Evolutionary conservation across 2,113 vertebrate species (phyloP).

Genomic region (Varanus salvator): DNA sequence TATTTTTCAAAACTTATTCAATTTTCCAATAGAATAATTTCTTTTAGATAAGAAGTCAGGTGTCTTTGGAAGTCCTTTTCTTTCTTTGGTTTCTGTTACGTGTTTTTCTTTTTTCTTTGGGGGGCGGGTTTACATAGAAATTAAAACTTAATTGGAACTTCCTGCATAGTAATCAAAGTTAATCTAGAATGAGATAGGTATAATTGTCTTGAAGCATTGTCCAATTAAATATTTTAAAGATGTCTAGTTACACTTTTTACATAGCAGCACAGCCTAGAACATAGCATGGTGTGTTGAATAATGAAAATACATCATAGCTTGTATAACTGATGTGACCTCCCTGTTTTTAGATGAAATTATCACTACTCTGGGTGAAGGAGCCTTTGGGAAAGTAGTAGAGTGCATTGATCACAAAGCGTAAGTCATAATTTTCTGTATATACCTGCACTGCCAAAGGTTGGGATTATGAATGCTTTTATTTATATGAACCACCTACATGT

Average conservation of each 20-base stretch:
- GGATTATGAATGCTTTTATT: neutral
- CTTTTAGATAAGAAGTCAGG: slow-evolving; percentile 73
- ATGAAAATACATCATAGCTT: slow-evolving; percentile 48
- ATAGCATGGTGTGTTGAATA: slow-evolving; percentile 54
- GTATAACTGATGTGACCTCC: slow-evolving; percentile 73
- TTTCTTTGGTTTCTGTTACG: slow-evolving; percentile 54
- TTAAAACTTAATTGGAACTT: slow-evolving; percentile 58
- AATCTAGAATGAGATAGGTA: slow-evolving; percentile 62
- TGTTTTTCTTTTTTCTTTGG: slow-evolving; percentile 60
- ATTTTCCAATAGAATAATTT: slow-evolving; percentile 77
- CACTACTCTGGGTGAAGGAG: slow-evolving; percentile 89
- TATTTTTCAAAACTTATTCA: slow-evolving; percentile 87
- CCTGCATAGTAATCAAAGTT: slow-evolving; percentile 67
- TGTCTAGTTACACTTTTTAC: slow-evolving; percentile 52
- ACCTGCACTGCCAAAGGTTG: neutral
- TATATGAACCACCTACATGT: neutral
- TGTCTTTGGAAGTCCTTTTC: slow-evolving; percentile 68
- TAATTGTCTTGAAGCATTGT: slow-evolving; percentile 68
- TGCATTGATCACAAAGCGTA: slow-evolving; percentile 84
- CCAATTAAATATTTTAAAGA: slow-evolving; percentile 50
- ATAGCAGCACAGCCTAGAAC: slow-evolving; percentile 64
- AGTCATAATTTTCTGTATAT: slow-evolving; percentile 35
- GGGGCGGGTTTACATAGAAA: slow-evolving; percentile 64
- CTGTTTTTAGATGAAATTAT: slow-evolving; percentile 91
- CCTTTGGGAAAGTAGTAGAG: slow-evolving; percentile 93